Evolutionary conservation across 1,140 invertebrate genomes (phyloP), one percentile per base, ranked within the genome.

Genomic region (Ectropis grisescens): DNA sequence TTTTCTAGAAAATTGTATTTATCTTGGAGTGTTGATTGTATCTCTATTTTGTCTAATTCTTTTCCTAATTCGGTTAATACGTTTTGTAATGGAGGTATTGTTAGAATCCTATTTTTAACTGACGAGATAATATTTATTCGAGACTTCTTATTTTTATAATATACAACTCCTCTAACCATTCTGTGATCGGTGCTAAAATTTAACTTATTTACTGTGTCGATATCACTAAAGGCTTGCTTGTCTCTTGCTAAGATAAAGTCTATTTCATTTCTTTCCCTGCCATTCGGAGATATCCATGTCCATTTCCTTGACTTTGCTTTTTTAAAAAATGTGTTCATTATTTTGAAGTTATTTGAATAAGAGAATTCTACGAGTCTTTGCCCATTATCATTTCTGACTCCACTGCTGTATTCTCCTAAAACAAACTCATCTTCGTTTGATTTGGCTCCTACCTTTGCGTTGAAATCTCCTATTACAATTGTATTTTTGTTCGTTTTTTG

Each of bases 121-220:
- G 1, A 24, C 25, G n/a, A n/a, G n/a, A 25, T 29, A 11, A 41
- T 33, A 30, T 42, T 15, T 40, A 32, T 50, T 30, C 38, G 37
- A 36, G 41, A 39, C n/a, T 37, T 41, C 0, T 15, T 35, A 10
- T 19, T 31, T 41, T 15, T 32, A 15, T 14, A 7, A 16, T 19
- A 2, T 14, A 48, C 32, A 13, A 24, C 26, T 31, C 35, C 47
- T 47, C 49, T 48, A 31, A 58, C 11, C 45, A 55, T 47, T 47
- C 47, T 48, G 19, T 58, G 40, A 33, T 55, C 51, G 1, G 51
- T 40, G 29, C 43, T 46, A 23, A 55, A 58, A 33, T 58, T 51
- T 29, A 58, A 14, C 2, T 48, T 42, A n/a, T 48, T 46, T 1
- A 58, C 25, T 30, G 49, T 33, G 11, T 16, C 14, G 0, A 49